Conservation (phyloP, 2,888 invertebrate species). For the Amphimallon solstitiale region DNA sequence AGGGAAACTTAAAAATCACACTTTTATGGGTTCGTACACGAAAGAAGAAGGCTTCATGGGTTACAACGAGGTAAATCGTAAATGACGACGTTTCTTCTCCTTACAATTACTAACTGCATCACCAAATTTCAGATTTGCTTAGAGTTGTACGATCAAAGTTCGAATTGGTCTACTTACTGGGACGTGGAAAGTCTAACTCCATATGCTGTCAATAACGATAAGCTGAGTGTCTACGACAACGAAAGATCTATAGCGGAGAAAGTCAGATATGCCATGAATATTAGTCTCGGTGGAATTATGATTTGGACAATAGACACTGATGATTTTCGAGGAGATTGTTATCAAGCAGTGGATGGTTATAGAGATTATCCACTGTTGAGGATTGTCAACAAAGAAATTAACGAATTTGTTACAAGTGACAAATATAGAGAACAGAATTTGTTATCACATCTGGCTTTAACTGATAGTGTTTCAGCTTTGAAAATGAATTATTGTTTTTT, state of each 20-base stretch:
- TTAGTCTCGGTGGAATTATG: constrained; percentile 81
- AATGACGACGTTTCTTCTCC: neutral
- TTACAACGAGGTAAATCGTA: constrained; percentile 78
- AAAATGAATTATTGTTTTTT: no score
- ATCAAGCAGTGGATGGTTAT: constrained; percentile 62
- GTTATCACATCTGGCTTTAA: no score
- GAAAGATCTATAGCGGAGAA: constrained; percentile 78
- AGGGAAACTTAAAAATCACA: constrained; percentile 66
- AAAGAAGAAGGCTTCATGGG: constrained; percentile 86
- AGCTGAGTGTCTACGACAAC: constrained; percentile 83
- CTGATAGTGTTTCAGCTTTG: no score
- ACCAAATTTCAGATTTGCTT: constrained; percentile 69
- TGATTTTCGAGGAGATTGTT: constrained; percentile 80
- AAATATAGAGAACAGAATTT: no score
- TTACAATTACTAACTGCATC: no score
- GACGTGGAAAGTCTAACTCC: constrained; percentile 74
- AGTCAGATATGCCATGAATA: constrained; percentile 67
- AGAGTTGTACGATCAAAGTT: constrained; percentile 67
- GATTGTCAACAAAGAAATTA: constrained; percentile 71
- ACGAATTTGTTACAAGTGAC: neutral
- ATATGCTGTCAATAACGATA: constrained; percentile 70
- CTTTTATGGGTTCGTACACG: constrained; percentile 82
- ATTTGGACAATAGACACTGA: constrained; percentile 92
- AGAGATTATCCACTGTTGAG: constrained; percentile 77
- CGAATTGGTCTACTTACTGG: constrained; percentile 76